Conservation (phyloP, 2,113 vertebrate genomes). For the Pipa parva region DNA sequence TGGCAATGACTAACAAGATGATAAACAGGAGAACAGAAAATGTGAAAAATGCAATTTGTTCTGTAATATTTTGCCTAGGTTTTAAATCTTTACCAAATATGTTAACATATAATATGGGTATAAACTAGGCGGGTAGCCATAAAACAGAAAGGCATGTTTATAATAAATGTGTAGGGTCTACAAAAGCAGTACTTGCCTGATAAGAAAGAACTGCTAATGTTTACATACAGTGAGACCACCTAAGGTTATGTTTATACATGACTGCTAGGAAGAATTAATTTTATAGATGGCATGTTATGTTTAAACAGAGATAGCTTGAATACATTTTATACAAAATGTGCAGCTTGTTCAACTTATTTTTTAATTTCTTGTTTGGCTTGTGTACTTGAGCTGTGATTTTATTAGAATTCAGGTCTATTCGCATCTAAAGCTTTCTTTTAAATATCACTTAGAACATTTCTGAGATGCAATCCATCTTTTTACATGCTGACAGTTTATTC, state of each 20-base stretch:
- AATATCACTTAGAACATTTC: no score
- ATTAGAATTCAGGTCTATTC: slow-evolving; percentile 20
- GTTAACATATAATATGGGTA: neutral
- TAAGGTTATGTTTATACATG: slow-evolving; percentile 30
- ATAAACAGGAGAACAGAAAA: neutral
- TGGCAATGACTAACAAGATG: neutral
- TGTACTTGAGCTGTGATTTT: neutral
- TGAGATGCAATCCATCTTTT: no score
- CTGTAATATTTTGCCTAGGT: neutral
- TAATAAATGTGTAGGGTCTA: slow-evolving; percentile 5
- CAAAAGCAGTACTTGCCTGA: slow-evolving; percentile 7
- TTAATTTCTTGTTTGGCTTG: neutral
- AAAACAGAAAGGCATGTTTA: slow-evolving; percentile 14
- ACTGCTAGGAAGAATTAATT: slow-evolving; percentile 27
- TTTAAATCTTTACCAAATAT: neutral
- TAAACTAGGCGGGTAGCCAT: neutral
- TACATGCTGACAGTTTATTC: no score
- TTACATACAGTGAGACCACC: slow-evolving; percentile 32
- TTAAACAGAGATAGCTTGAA: slow-evolving; percentile 25
- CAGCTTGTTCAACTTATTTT: slow-evolving; percentile 6
- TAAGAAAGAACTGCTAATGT: slow-evolving; percentile 26
- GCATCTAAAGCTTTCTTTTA: no score
- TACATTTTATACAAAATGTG: slow-evolving; percentile 16
- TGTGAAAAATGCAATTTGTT: slow-evolving; percentile 1
- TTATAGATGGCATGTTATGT: slow-evolving; percentile 31